Evolutionary conservation across 2,888 invertebrate species (phyloP), one percentile per base, ranked within the genome.

Genomic region (Mactromeris polynyma): DNA sequence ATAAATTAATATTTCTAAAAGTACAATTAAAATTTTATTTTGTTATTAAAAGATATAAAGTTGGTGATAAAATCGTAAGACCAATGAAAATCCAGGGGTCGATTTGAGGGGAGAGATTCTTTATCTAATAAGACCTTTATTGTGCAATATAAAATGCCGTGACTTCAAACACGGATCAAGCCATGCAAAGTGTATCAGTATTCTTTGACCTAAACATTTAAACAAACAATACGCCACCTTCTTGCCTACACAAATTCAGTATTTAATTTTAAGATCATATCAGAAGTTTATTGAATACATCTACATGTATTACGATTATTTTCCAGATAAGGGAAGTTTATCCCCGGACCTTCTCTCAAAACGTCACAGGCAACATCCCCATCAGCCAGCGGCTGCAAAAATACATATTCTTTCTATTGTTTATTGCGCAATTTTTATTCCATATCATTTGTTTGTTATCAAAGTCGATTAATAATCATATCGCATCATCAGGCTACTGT

Each of bases 361-460:
- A 19, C 58, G 2, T 64, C 58, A 21, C 7, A 0, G 26, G 58
- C 26, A 64, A 64, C 26, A 26, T 64, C 58, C 58, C 26, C 26
- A 7, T 36, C 73, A 73, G 73, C 73, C 73, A 14, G 73, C 14
- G 73, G 73, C 73, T 73, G 14, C 36, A 33, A 2, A 33, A 36
- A 33, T 36, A 73, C 73, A 73, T 73, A 33, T 36, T 26, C 33
- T 26, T 33, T 17, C 73, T 83, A 73, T 84, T 84, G 36, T 54
- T 19, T 38, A 73, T 84, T 51, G 51, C 54, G 38, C 38, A 77
- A 84, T 38, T 19, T 64, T 77, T 78, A 78, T 84, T 84, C 40
- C 21, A 54, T 46, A 77, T 84, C 84, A 84, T 84, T 78, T 84
- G 78, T 84, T 54, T 51, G 21, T 54, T 36, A 84, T 84, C 84